phyloP scores from a whole-genome alignment of 92 coral and sea anemone species.

The Pocillopora meandrina region DNA sequence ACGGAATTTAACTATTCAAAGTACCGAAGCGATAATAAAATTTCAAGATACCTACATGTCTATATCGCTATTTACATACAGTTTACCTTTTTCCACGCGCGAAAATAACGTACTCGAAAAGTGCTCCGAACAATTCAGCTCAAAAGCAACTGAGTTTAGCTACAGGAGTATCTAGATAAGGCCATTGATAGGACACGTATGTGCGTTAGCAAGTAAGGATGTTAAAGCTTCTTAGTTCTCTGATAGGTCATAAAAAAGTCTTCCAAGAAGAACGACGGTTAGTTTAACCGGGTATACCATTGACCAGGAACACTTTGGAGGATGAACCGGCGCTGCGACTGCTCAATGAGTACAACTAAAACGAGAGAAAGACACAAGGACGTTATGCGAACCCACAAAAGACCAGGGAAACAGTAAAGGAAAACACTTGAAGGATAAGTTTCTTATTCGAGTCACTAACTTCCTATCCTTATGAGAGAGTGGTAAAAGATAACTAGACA shows the following conservation, averaged over 20 bases:
- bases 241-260: not conserved
- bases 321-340: conserved; percentile 93
- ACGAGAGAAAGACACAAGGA: conserved; percentile 6
- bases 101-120: too few species aligned
- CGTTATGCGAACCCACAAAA: not conserved
- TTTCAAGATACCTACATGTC: too few species aligned
- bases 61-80: too few species aligned
- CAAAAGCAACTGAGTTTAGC: too few species aligned
- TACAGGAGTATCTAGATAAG: too few species aligned
- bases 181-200: not conserved
- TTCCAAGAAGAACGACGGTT: not conserved
- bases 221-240: not conserved
- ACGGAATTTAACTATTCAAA: too few species aligned
- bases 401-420: not conserved
- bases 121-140: too few species aligned
- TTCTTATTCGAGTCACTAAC: not conserved
- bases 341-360: conserved; percentile 89
- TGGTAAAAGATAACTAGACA: too few species aligned
- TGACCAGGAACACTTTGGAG: conserved; percentile 88
- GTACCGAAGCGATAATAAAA: too few species aligned
- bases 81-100: too few species aligned
- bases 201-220: not conserved
- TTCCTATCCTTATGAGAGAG: too few species aligned
- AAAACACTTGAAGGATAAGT: not conserved
- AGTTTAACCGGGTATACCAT: conserved; percentile 72